Base-by-base conservation (phyloP, 2,888 invertebrate species). In the Theodoxus fluviatilis region DNA sequence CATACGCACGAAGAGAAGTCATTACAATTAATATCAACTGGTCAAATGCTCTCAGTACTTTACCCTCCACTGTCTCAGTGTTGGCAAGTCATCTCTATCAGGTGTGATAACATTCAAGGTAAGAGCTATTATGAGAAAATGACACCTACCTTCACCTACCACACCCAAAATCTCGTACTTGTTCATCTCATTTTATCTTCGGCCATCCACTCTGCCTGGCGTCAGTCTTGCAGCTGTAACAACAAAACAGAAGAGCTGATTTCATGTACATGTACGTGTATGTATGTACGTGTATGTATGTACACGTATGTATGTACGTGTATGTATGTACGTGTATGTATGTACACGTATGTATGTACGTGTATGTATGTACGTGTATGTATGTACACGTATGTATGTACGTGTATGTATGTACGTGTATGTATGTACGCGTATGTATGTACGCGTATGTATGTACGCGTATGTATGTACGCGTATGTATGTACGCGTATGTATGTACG, bases 81-180 rank as follows among this genome's bases (percentile, higher is more conserved):
- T 9, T 18, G 9, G 18, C 9, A 28, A 59, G 22, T n/a, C 1
- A 40, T 2, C 1, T 66, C 25, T 31, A 9, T 66, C 49, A 18
- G 15, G 0, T 25, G 33, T 6, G 25, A 28, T 0, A 0, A 31
- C 25, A 9, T 22, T 59, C 18, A 59, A 59, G 28, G 18, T 6
- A 22, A 3, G 4, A 22, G 31, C 4, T 15, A 33, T n/a, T 35
- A 28, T 9, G 12, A 25, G 38, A 40, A 33, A 63, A 63, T 15
- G 1, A n/a, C 49, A 78, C 84, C 75, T 66, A 86, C 86, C 86
- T 85, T 86, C 86, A 68, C 86, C 86, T 68, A 86, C 83, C 52
- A 85, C 83, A 64, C 84, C 85, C 68, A 86, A 79, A 72, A 86
- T 84, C 76, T 86, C 83, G 83, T 86, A 86, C 77, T 86, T 86